Conservation (phyloP, 2,113 vertebrate genomes). For the Corythornis vintsioides region DNA sequence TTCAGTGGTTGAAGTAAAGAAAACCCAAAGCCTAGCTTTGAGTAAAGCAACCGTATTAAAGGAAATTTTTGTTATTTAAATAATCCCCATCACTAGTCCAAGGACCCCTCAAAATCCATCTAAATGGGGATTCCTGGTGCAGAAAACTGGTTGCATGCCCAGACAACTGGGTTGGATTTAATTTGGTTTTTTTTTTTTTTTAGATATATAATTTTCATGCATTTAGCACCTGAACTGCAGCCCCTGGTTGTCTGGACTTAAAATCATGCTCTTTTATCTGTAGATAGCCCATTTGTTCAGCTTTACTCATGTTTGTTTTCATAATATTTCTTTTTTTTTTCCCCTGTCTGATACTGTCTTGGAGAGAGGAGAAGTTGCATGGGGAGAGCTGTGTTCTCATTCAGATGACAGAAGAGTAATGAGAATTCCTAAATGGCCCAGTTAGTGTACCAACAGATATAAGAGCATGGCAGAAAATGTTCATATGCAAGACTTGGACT, state of each 20-base stretch:
- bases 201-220: background rate
- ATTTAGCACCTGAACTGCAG: background rate
- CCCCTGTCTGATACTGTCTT: background rate
- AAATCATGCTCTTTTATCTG: background rate
- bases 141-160: background rate
- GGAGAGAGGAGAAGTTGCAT: background rate
- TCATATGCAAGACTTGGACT: background rate
- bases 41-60: background rate
- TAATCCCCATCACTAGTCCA: background rate
- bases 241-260: background rate
- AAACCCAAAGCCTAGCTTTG: accelerated
- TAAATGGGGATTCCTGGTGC: background rate
- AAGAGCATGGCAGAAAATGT: background rate
- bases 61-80: background rate
- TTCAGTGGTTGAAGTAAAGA: background rate
- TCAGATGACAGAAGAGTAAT: background rate
- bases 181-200: background rate
- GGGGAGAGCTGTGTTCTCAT: background rate
- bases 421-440: background rate
- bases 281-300: background rate
- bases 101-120: background rate
- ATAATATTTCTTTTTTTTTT: background rate
- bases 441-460: background rate
- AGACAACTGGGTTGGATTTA: background rate
- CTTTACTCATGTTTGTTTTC: background rate